A percentile compares a stretch with the other conserved stretches of the same genome.
phyloP scores from a whole-genome alignment of 2,888 invertebrate species.

The Elaeidobius kamerunicus region DNA sequence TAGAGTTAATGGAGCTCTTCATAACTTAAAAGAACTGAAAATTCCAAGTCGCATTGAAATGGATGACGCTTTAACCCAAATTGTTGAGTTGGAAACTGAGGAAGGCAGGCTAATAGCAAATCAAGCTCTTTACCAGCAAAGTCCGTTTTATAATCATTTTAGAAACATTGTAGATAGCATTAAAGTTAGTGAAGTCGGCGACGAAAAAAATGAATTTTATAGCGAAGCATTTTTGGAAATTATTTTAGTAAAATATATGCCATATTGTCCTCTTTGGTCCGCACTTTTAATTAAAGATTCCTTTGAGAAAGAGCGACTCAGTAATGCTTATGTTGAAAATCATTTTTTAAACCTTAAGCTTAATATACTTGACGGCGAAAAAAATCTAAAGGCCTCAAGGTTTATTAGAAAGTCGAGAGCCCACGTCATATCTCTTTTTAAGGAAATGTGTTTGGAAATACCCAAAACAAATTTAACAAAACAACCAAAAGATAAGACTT shows the following conservation, averaged over 20 bases:
- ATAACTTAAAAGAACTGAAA: no score
- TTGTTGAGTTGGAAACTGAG: no score
- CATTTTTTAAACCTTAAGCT: background rate
- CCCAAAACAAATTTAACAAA: background rate
- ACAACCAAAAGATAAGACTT: background rate
- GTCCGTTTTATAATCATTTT: slow-evolving; percentile 14
- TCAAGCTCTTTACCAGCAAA: slow-evolving; percentile 5
- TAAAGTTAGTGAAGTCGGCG: background rate
- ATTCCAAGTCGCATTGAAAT: no score
- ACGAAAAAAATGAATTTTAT: background rate
- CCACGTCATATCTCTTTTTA: background rate
- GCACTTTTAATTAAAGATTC: background rate
- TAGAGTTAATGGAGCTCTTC: background rate
- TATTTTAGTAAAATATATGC: background rate
- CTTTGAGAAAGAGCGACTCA: background rate
- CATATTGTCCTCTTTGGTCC: slow-evolving; percentile 1
- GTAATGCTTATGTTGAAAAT: background rate
- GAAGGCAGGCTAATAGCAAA: no score
- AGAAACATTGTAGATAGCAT: background rate
- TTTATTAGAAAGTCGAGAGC: background rate
- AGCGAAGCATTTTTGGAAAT: slow-evolving; percentile 1
- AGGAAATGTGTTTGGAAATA: background rate
- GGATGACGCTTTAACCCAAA: no score
- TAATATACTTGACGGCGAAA: background rate
- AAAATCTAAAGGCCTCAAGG: background rate